A percentile compares a stretch with the other conserved stretches of the same genome.
These are phyloP conservation scores for Tanypteryx hageni DNA, from an alignment of 2,888 invertebrate genomes.

Conservation along the genomic window DNA sequence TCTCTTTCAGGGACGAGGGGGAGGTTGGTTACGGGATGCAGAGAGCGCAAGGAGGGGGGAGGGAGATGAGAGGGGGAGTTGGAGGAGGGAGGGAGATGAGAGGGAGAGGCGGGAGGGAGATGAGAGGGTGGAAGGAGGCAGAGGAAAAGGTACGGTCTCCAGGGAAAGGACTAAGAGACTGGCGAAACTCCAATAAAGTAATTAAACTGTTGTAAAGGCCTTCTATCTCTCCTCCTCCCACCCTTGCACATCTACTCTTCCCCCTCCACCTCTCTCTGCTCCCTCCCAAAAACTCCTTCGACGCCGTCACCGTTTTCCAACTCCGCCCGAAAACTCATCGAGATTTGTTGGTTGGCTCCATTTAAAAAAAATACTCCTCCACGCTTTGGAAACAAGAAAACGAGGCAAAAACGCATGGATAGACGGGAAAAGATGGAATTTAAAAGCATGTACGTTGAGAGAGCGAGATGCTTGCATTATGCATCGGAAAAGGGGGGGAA, in stretches of 20 bases:
- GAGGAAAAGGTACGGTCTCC: conserved; percentile 11
- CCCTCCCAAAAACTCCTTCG: background rate
- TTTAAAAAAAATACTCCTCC: background rate
- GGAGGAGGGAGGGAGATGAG: background rate
- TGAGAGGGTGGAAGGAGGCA: background rate
- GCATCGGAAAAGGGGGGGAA: background rate
- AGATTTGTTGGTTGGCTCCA: background rate
- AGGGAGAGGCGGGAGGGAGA: background rate
- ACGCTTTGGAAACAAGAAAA: no score
- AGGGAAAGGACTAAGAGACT: conserved; percentile 59
- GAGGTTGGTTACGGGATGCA: background rate
- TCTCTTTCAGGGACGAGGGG: background rate
- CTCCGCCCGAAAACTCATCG: background rate
- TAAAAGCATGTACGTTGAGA: background rate
- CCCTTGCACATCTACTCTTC: background rate
- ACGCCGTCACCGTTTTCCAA: background rate
- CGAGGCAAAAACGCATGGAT: no score
- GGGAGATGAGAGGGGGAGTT: background rate
- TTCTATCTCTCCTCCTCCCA: background rate
- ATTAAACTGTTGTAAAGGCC: conserved; percentile 64
- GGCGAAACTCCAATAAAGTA: conserved; percentile 64
- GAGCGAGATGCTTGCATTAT: background rate
- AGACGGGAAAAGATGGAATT: background rate
- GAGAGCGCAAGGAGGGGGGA: background rate
- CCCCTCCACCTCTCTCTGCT: background rate